These are phyloP conservation scores for Hydra vulgaris DNA, from an alignment of 30 jellyfish, hydroid and myxozoan species.

Conservation along the genomic window DNA sequence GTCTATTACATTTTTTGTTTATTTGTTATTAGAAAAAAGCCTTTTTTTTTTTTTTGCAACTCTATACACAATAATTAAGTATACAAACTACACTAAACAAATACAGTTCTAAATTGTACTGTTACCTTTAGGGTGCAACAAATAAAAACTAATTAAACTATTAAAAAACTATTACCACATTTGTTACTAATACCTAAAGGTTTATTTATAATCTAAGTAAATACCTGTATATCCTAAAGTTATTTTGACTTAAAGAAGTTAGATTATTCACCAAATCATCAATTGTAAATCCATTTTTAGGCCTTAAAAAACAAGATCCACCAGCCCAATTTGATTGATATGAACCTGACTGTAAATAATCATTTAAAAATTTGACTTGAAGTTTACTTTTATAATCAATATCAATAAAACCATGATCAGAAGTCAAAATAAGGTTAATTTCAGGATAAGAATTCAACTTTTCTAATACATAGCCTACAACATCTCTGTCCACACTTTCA, in stretches of 20 bases:
- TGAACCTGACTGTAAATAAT: neutral
- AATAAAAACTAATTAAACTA: no score
- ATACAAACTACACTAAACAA: no score
- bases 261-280: neutral
- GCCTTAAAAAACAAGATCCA: neutral
- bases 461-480: neutral
- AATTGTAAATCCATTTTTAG: neutral
- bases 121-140: no score
- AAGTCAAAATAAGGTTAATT: neutral
- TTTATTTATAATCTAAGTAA: no score
- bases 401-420: constrained; percentile 5
- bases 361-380: neutral
- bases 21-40: no score
- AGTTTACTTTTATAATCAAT: neutral
- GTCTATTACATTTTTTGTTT: no score
- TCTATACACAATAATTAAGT: no score
- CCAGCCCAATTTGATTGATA: neutral
- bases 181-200: no score
- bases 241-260: neutral
- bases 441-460: neutral
- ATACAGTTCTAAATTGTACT: no score
- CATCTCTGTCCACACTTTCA: neutral
- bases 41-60: no score
- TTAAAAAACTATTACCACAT: no score
- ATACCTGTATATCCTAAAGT: neutral